Evolutionary conservation across 2,888 invertebrate species (phyloP).

Genomic region (Dicyrtoma fusca): DNA sequence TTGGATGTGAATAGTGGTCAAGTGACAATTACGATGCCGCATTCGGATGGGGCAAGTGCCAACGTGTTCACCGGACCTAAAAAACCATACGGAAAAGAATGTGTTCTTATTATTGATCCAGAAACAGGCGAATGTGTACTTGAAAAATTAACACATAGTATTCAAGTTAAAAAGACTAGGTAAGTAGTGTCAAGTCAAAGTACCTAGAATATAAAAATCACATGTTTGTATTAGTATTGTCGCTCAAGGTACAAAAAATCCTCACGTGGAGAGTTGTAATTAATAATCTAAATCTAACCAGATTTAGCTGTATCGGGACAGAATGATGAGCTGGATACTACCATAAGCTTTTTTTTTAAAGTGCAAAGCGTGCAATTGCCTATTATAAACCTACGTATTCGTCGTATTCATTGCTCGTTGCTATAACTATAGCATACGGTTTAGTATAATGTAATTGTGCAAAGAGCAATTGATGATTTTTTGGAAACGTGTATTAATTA

Average conservation of each 20-base stretch:
- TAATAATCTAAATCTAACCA: too few species aligned
- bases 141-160: constrained; percentile 87
- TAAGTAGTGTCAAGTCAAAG: constrained; percentile 60
- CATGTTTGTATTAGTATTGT: neutral
- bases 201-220: neutral
- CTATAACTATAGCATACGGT: too few species aligned
- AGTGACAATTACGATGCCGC: constrained; percentile 87
- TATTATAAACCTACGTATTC: too few species aligned
- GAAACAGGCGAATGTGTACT: constrained; percentile 90
- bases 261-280: too few species aligned
- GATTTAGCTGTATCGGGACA: too few species aligned
- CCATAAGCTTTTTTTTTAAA: too few species aligned
- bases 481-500: too few species aligned
- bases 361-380: too few species aligned
- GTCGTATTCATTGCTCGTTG: too few species aligned
- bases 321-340: too few species aligned
- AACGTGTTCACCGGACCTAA: constrained; percentile 95
- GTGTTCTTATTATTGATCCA: constrained; percentile 90
- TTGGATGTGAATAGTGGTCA: constrained; percentile 84
- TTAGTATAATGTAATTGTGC: too few species aligned
- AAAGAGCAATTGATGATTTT: too few species aligned
- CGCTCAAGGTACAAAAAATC: neutral
- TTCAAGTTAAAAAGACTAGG: constrained; percentile 91
- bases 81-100: constrained; percentile 89
- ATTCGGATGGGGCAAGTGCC: constrained; percentile 85